These are phyloP conservation scores for Maniola jurtina DNA, from an alignment of 1,140 invertebrate species.

Conservation along the genomic window DNA sequence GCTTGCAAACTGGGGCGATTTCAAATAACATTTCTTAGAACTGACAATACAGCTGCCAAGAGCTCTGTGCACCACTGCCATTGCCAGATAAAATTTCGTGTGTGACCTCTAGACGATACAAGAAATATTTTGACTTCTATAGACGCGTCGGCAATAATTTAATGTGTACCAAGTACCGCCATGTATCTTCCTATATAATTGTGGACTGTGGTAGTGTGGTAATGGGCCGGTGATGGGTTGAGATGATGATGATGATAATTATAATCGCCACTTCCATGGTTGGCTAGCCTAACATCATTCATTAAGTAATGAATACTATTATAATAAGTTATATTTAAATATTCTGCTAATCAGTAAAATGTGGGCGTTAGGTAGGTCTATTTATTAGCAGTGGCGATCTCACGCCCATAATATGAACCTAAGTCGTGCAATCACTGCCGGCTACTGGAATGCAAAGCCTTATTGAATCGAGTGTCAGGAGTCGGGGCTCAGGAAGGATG, in stretches of 20 bases:
- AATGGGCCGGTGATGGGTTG: no score
- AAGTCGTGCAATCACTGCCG: constrained; percentile 2
- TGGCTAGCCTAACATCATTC: no score
- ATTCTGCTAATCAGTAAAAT: neutral
- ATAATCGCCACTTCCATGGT: no score
- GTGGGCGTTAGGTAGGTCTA: neutral
- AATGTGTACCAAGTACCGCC: no score
- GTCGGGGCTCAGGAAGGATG: no score
- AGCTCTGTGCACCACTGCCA: constrained; percentile 58
- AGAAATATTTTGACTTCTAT: neutral
- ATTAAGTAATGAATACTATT: neutral
- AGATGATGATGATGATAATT: no score
- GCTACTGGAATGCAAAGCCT: neutral
- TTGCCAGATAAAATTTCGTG: constrained; percentile 62
- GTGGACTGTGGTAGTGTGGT: no score
- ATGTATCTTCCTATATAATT: no score
- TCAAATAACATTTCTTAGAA: constrained; percentile 75
- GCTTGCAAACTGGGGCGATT: constrained; percentile 62
- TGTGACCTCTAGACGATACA: constrained; percentile 24
- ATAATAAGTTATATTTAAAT: neutral
- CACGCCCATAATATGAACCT: constrained; percentile 10
- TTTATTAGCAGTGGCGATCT: constrained; percentile 2
- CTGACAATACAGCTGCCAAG: constrained; percentile 53
- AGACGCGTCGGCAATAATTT: no score
- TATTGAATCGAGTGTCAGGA: neutral